Base-by-base conservation (phyloP, 2,797 vertebrate species). In the Varecia variegata region DNA sequence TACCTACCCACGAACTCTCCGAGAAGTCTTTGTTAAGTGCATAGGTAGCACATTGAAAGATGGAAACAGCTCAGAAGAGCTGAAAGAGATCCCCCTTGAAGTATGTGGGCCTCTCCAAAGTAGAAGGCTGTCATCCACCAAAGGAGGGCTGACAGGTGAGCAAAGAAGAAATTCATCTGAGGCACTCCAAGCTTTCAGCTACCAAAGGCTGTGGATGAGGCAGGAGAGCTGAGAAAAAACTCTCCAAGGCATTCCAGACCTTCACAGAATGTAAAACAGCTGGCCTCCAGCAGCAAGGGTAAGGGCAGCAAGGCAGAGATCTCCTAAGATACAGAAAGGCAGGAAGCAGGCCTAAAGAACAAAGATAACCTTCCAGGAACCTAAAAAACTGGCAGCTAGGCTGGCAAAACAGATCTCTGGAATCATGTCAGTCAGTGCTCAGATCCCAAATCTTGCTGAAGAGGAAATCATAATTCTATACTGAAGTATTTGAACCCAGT, bases 381-480 rank as follows among this genome's bases (percentile, higher is more conserved):
- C 60, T 76, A 54, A 94, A 56, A 50, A 58, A 12, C 54, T 50
- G 13, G 65, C 67, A 93, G 71, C 58, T 82, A 38, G 38, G 38
- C n/a, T 65, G 17, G 54, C 40, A 56, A 96, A 94, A 85, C 82
- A 47, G 43, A 73, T 47, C 60, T 67, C 23, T 77, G 54, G 54
- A 76, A 92, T 77, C 40, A 43, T 38, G 27, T 85, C 23, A 93
- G 27, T 85, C 23, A 93, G 25, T 38, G 25, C 47, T 93, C 47
- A 62, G 58, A 95, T 65, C 60, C 30, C 60, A 93, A 84, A 85
- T 81, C 25, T 88, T 81, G 15, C 73, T 93, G 13, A 90, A 83
- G 38, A 93, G 20, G 93, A 92, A 81, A 38, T 54, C 43, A 80
- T 65, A 14, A 90, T 68, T 93, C 65, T 83, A 27, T 7, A n/a